Evolutionary conservation across 2,797 vertebrate species (phyloP).

Genomic region (Pachyuromys duprasi): DNA sequence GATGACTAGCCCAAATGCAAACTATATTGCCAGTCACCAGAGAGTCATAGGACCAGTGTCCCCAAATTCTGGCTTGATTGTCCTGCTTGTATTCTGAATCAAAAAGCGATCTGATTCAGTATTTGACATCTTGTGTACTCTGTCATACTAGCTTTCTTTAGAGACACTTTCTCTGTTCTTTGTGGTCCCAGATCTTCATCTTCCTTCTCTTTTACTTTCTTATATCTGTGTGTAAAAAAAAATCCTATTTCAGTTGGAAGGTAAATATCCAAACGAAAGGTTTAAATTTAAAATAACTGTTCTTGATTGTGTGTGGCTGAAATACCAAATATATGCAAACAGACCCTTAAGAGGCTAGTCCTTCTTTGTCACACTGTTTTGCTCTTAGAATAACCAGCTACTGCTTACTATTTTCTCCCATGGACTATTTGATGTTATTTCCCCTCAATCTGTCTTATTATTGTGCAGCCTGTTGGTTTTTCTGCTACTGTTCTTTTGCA

Average conservation of each 20-base stretch:
- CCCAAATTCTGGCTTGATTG: background rate
- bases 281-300: background rate
- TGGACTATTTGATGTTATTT: background rate
- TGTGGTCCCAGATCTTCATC: background rate
- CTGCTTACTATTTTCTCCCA: background rate
- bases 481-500: slow-evolving; percentile 29
- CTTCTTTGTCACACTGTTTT: background rate
- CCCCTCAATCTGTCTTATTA: background rate
- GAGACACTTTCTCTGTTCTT: background rate
- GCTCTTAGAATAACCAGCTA: background rate
- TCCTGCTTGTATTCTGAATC: background rate
- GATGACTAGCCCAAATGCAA: background rate
- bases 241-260: background rate
- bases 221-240: background rate
- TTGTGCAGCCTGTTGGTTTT: background rate
- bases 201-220: background rate
- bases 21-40: background rate
- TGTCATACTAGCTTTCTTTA: background rate
- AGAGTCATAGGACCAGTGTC: background rate
- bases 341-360: too few relatives aligned
- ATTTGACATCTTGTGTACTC: background rate
- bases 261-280: background rate
- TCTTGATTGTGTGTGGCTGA: background rate
- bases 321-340: background rate
- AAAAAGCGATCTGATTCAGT: background rate